Evolutionary conservation across 1,140 invertebrate species (phyloP).

Genomic region (Pemphigus obesinymphae): DNA sequence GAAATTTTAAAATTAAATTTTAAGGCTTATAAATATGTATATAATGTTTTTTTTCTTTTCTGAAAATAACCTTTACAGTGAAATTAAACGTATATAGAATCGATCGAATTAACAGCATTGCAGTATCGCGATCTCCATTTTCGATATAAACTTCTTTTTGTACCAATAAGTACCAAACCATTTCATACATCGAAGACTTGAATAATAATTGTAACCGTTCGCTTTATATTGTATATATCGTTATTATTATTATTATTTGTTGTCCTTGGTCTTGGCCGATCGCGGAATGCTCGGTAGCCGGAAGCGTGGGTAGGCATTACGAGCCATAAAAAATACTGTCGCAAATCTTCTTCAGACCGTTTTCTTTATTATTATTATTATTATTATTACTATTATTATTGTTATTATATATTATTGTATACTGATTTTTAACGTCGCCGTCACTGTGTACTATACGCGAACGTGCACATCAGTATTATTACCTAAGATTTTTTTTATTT

Average conservation of each 20-base stretch:
- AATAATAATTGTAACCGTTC: neutral
- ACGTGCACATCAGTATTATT: neutral
- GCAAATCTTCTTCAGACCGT: neutral
- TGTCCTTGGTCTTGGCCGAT: slow-evolving; percentile 1
- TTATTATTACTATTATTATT: no score
- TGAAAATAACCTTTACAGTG: no score
- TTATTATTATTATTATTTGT: neutral
- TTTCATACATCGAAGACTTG: no score
- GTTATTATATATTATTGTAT: neutral
- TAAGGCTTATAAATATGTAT: no score
- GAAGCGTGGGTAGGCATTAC: neutral
- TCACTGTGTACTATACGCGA: neutral
- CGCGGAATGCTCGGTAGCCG: neutral
- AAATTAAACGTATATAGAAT: no score
- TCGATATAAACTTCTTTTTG: no score
- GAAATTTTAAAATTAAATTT: no score
- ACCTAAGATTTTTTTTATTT: neutral
- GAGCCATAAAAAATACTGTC: slow-evolving; percentile 3
- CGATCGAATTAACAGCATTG: no score
- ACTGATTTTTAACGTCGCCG: neutral
- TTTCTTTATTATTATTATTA: slow-evolving; percentile 1
- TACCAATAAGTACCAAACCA: no score
- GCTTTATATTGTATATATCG: neutral
- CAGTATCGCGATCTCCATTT: no score
- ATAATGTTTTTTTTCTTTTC: no score